phyloP scores from a whole-genome alignment of 37 sponge, comb jelly and placozoan species.

The Agelas oroides region DNA sequence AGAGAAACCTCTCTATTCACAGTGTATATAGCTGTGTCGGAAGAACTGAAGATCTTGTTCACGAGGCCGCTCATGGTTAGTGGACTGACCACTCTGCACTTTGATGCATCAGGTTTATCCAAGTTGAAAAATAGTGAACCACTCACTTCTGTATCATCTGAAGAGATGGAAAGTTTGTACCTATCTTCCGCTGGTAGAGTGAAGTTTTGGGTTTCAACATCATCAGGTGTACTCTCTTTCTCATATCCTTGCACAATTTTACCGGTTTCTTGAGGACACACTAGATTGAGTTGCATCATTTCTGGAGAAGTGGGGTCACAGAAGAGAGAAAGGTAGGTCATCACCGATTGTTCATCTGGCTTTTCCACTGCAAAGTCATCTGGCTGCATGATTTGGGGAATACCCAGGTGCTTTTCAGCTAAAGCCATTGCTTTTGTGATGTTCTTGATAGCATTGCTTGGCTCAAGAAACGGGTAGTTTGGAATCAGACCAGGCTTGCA shows the following conservation, averaged over 20 bases:
- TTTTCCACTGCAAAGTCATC: constrained; percentile 54
- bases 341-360: constrained; percentile 80
- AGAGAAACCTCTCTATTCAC: constrained; percentile 33
- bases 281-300: too few relatives aligned
- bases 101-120: constrained; percentile 12
- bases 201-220: constrained; percentile 15
- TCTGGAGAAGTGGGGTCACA: constrained; percentile 74
- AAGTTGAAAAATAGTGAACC: constrained; percentile 49
- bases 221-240: neutral
- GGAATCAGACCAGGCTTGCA: constrained; percentile 76
- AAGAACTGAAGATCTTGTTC: constrained; percentile 31
- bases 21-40: constrained; percentile 23
- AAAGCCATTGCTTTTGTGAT: constrained; percentile 63
- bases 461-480: constrained; percentile 48
- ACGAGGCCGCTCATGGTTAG: neutral
- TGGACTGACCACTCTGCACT: neutral
- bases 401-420: constrained; percentile 73
- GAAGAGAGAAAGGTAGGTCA: constrained; percentile 88
- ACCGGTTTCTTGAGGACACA: too few relatives aligned
- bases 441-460: constrained; percentile 52
- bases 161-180: constrained; percentile 33
- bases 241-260: constrained; percentile 55
- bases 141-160: constrained; percentile 29
- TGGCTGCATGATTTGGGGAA: constrained; percentile 61
- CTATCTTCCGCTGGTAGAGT: constrained; percentile 40